phyloP scores from a whole-genome alignment of 2,888 invertebrate species.

The Julus scandinavius region DNA sequence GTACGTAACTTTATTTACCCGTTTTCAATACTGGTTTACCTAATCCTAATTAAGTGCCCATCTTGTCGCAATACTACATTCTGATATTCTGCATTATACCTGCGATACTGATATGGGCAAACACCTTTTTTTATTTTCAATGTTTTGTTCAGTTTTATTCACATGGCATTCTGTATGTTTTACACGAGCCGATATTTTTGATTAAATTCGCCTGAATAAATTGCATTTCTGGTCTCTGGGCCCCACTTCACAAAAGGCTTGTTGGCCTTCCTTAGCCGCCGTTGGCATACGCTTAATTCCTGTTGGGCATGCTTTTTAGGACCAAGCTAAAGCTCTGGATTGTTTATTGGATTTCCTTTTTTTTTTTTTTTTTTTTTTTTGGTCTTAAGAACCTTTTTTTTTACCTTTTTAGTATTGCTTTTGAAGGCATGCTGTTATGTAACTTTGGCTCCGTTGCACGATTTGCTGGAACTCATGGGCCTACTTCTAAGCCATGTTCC shows the following conservation, averaged over 20 bases:
- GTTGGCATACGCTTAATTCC: constrained; percentile 3
- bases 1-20: too few species aligned
- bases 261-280: neutral
- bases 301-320: neutral
- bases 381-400: neutral
- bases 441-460: neutral
- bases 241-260: neutral
- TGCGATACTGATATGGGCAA: neutral
- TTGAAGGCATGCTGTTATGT: neutral
- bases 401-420: neutral
- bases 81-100: too few species aligned
- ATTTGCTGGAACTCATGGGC: constrained; percentile 10
- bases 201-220: neutral
- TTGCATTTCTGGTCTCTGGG: neutral
- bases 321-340: neutral
- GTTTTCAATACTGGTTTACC: too few species aligned
- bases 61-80: too few species aligned
- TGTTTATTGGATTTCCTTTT: constrained; percentile 33
- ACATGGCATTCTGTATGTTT: neutral
- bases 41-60: too few species aligned
- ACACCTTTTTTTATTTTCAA: neutral
- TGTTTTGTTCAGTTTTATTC: neutral
- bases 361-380: neutral
- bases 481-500: neutral
- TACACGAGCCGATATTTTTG: neutral